Conservation (phyloP, 2,113 vertebrate genomes). For the Smithornis capensis region DNA sequence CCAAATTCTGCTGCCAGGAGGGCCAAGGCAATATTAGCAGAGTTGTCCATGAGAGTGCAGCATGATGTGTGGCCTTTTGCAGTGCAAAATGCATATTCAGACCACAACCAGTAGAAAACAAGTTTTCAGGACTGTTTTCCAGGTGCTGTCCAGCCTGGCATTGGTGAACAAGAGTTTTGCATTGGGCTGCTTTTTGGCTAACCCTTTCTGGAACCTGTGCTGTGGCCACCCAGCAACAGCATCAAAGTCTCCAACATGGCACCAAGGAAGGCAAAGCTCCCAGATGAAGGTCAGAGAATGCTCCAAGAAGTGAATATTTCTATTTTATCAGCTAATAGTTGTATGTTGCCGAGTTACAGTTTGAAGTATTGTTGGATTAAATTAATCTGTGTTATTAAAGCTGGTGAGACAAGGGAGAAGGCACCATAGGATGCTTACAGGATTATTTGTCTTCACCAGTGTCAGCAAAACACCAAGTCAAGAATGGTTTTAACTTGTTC, state of each 20-base stretch:
- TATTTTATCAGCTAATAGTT: background rate
- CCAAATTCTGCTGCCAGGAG: background rate
- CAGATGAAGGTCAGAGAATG: accelerated
- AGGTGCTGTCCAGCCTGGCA: background rate
- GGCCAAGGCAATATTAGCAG: accelerated
- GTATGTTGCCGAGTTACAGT: background rate
- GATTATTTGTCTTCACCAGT: background rate
- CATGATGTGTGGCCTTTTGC: background rate
- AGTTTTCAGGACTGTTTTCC: background rate
- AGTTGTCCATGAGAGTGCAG: accelerated
- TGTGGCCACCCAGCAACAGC: accelerated
- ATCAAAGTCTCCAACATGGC: too few relatives aligned
- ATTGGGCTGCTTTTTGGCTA: background rate
- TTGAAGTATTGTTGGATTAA: background rate
- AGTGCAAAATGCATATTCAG: background rate
- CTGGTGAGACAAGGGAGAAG: background rate
- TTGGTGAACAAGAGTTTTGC: accelerated
- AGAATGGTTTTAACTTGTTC: background rate
- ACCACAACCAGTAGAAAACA: background rate
- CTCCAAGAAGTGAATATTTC: background rate
- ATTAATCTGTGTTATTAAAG: background rate
- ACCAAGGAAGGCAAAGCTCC: background rate
- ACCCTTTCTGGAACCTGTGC: accelerated
- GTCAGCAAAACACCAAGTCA: background rate
- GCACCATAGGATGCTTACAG: background rate